phyloP scores from a whole-genome alignment of 2,888 invertebrate genomes.

The Epistrophe eligans region DNA sequence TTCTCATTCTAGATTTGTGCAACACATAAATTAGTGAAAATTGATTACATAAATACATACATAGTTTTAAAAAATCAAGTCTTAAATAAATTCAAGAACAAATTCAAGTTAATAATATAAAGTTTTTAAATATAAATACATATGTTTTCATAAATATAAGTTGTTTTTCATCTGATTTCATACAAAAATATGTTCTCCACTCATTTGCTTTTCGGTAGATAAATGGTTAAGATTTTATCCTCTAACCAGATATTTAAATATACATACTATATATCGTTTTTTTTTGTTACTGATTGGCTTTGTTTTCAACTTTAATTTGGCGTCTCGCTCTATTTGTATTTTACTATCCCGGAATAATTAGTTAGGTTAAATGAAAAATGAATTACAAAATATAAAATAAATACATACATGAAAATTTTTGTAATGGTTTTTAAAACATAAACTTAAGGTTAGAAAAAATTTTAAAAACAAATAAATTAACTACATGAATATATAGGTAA shows the following conservation, averaged over 20 bases:
- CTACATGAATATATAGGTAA: background rate
- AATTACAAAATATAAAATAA: conserved; percentile 45
- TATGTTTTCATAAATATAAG: conserved; percentile 42
- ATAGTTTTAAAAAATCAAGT: background rate
- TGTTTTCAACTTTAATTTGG: conserved; percentile 57
- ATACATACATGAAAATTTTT: conserved; percentile 32
- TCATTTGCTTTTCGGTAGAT: conserved; percentile 42
- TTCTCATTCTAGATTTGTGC: conserved; percentile 63
- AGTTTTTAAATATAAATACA: conserved; percentile 14
- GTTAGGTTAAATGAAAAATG: conserved; percentile 36
- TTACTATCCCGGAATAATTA: conserved; percentile 28
- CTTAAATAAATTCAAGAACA: background rate
- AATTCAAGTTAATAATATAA: conserved; percentile 24
- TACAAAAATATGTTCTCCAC: conserved; percentile 70
- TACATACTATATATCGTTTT: conserved; percentile 38
- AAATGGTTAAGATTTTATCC: conserved; percentile 39
- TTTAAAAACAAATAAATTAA: conserved; percentile 47
- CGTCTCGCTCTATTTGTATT: conserved; percentile 52
- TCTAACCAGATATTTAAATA: conserved; percentile 54
- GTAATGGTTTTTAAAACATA: conserved; percentile 17
- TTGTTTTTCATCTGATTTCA: conserved; percentile 44
- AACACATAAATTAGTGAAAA: conserved; percentile 66
- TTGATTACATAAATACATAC: conserved; percentile 31
- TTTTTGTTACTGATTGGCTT: conserved; percentile 66
- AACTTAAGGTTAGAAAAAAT: conserved; percentile 18